Percentiles rank a stretch among this genome's conserved stretches.
Conservation (phyloP, 2,113 vertebrate species). For the Brachypodius melanocephalos region DNA sequence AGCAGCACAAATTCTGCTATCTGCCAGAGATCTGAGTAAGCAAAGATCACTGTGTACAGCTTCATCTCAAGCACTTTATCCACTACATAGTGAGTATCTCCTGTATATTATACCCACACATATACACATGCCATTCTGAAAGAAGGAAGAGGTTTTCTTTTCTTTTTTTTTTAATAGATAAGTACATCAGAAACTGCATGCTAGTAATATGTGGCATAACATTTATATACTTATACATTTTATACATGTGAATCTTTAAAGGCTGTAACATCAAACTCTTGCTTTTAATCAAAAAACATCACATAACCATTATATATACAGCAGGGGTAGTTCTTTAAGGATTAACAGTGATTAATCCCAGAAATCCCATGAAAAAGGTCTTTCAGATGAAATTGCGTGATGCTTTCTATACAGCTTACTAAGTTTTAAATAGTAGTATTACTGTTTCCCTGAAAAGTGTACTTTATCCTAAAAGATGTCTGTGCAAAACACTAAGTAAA, state of each 20-base stretch:
- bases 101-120: not conserved
- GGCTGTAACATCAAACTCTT: not conserved
- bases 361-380: not conserved
- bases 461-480: not conserved
- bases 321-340: not conserved
- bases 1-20: constrained; percentile 30
- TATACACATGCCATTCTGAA: not conserved
- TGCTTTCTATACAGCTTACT: not conserved
- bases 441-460: not conserved
- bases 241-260: constrained; percentile 19
- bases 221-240: constrained; percentile 27
- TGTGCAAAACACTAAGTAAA: not conserved
- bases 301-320: not conserved
- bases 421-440: not conserved
- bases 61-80: not conserved
- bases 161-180: not conserved
- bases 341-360: not conserved
- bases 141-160: not conserved
- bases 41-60: not conserved
- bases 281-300: not conserved
- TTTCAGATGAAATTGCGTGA: not conserved
- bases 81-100: not conserved
- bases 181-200: constrained; percentile 20
- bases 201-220: constrained; percentile 54
- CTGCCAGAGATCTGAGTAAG: constrained; percentile 52